Evolutionary conservation across 2,797 vertebrate species (phyloP), one percentile per base, ranked within the genome.

Genomic region (Falco berigora): DNA sequence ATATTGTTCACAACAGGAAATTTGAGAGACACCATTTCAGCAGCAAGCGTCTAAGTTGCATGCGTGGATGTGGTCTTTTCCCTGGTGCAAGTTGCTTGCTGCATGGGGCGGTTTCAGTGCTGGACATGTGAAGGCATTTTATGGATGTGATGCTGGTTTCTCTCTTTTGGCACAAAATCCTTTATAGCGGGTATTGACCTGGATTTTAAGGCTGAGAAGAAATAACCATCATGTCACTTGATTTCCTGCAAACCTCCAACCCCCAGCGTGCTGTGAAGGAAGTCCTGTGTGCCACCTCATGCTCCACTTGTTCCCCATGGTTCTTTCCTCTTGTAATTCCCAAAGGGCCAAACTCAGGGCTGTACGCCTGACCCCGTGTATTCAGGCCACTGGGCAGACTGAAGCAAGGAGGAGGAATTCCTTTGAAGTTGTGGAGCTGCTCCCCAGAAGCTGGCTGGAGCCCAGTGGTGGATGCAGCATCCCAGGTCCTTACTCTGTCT

Each of bases 351-450:
- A 59, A 63, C 4, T 2, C 12, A 30, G 75, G 66, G 53, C 58
- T 74, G 27, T 50, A 10, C 44, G 64, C 59, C 53, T 92, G 84
- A 91, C 58, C 78, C 56, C 49, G 46, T 0, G 0, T 95, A 79
- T 91, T 73, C 71, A 95, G 92, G 88, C 93, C 92, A 80, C 63
- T 64, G 81, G 92, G 50, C 62, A 90, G 78, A 50, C 64, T 77
- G 72, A 83, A 76, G 62, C 42, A 58, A 47, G 64, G 36, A 91
- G 58, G 16, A 78, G 18, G 53, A 92, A 91, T 89, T 66, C 90
- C 36, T 97, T 92, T 93, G 92, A 96, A 91, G 90, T 47, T 46
- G 62, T 75, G 90, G 74, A 80, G 71, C 55, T 94, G 76, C 62
- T 88, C 62, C 72, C 42, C 42, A 49, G 46, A 78, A 86, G n/a